Base-by-base conservation (phyloP, 2,888 invertebrate species). In the Dysmachus trigonus region DNA sequence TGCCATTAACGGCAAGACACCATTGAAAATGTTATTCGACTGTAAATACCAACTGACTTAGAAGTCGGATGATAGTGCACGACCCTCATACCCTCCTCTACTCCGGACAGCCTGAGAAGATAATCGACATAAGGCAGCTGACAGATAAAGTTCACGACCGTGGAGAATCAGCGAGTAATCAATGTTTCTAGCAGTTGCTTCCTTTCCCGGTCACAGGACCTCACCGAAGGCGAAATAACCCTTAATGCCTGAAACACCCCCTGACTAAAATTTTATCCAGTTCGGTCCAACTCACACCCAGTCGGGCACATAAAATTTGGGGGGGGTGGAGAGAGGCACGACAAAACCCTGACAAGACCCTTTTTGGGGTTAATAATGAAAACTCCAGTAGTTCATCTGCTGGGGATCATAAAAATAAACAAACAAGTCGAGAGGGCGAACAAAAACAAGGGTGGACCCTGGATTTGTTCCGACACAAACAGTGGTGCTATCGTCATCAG, bases 1-100 rank as follows among this genome's bases (percentile, higher is more conserved):
- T 38, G 62, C 74, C 86, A 86, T 86, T 86, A 86, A 86, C 62
- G 72, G 38, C 86, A 86, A 86, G 83, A 82, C 53, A 83, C 83
- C 86, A 76, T 86, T 83, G 83, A 82, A 83, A 86, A 86, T 84
- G 82, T 84, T 86, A 76, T 86, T 86, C 83, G 62, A 62, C 62
- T 62, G 62, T 62, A 62, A 62, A 62, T 62, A 62, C 62, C 62
- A 62, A 18, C 62, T 18, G 62, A 10, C 22, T n/a, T 62, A 62
- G 10, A 62, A 62, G 62, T 62, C 62, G 27, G 27, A 27, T 62
- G 27, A 27, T 62, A 62, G 62, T 62, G 27, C 62, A 22, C 18
- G 62, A 27, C 27, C 27, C 22, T 7, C 18, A 41, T 62, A n/a
- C n/a, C n/a, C 62, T 22, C 22, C 62, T 18, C 22, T 18, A 22